Evolutionary conservation across 2,113 vertebrate genomes (phyloP).

Genomic region (Turdus rufiventris): DNA sequence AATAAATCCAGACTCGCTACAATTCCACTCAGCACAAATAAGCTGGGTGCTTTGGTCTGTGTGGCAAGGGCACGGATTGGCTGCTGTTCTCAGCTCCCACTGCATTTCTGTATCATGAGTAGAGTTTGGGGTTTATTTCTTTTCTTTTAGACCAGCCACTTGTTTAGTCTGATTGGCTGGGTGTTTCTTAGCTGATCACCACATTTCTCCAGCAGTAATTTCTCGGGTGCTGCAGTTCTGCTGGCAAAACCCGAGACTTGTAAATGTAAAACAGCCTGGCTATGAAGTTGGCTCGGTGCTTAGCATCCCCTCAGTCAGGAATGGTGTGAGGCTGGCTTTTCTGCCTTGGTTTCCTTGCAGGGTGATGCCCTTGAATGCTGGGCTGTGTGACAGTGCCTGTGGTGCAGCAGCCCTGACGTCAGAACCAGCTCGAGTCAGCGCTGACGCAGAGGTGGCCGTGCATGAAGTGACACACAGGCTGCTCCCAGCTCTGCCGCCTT

Average conservation of each 20-base stretch:
- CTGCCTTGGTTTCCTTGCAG: rapidly evolving
- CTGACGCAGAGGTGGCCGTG: neutral
- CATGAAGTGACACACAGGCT: neutral
- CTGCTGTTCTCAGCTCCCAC: neutral
- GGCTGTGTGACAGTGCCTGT: neutral
- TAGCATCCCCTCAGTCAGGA: neutral
- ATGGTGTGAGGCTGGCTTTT: neutral
- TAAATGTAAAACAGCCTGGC: rapidly evolving
- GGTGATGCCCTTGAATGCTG: neutral
- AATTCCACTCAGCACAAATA: neutral
- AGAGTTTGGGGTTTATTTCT: neutral
- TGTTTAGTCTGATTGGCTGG: neutral
- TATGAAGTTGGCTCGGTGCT: rapidly evolving
- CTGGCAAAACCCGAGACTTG: neutral
- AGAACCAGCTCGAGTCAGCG: neutral
- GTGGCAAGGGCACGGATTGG: rapidly evolving
- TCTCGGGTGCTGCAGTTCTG: neutral
- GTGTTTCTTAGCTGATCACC: neutral
- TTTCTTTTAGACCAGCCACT: neutral
- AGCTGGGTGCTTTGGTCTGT: neutral
- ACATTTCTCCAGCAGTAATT: neutral
- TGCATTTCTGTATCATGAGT: neutral
- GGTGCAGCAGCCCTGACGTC: neutral
- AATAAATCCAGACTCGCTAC: neutral
- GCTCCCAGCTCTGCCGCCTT: neutral